Evolutionary conservation across 2,888 invertebrate genomes (phyloP), one percentile per base, ranked within the genome.

Genomic region (Drosophila affinis): DNA sequence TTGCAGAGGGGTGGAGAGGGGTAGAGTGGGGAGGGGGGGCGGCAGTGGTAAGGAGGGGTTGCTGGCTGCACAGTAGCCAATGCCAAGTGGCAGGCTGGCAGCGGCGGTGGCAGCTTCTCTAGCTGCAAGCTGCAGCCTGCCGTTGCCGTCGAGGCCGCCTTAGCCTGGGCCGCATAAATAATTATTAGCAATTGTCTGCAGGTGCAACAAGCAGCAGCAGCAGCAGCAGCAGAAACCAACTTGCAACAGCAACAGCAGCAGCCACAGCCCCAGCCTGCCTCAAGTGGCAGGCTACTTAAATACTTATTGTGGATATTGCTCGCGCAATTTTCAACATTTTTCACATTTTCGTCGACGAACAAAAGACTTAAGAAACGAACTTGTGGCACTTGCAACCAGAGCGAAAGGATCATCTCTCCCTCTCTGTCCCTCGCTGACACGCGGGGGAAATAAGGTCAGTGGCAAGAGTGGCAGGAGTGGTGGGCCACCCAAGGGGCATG

Each of bases 121-220:
- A 24, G 65, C 76, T 70, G 18, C 54, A 52, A 45, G 39, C 46
- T 51, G 59, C 51, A 29, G 59, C 32, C 55, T 58, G 45, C 46
- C 60, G 29, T 29, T 29, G 60, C 51, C 46, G 58, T 58, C 54
- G 67, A 67, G 65, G 65, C 39, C 39, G 39, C 39, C 39, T 7
- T n/a, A n/a, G n/a, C 59, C 83, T 75, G 82, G 72, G 78, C 87
- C 82, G 84, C 89, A 89, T 89, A 88, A 87, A 89, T 89, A 87
- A 87, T 87, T 87, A 89, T 89, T 87, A 75, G 89, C 90, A 87
- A 87, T 88, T 87, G 86, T 89, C 77, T 89, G 86, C 86, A 86
- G 86, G 89, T 86, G 86, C 86, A 86, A 84, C 88, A 76, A 75
- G 69, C 73, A 45, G 21, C 18, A 18, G 18, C 21, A 75, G 69